Base-by-base conservation (phyloP, 2,113 vertebrate species). In the Oenanthe melanoleuca region DNA sequence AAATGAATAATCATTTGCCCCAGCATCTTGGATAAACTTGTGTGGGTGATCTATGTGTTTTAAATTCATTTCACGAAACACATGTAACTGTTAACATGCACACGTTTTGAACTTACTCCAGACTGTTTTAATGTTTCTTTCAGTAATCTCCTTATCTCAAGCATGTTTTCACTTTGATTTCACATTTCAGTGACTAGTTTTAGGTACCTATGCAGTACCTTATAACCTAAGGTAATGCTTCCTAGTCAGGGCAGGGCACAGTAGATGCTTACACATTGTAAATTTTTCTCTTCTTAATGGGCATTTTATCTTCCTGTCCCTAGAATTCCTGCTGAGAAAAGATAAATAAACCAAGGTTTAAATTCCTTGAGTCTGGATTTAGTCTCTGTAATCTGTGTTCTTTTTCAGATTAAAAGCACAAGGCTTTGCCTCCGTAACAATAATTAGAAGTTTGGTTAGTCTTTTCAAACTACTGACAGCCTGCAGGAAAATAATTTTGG, bases 1-100 rank as follows among this genome's bases (percentile, higher is more conserved):
- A 95, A 92, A 94, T 89, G 80, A 91, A 86, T 93, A 96, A 89
- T 89, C 93, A 95, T 55, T 79, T 49, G 61, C 47, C 34, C 57
- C 22, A 84, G 52, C 82, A 91, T 66, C 57, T 82, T 74, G 79
- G 37, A 88, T 96, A 93, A 78, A 80, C 34, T 13, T 81, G 73
- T 82, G 85, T 96, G 92, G 92, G 89, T 82, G 80, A 19, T 73
- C 34, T 93, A 38, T 44, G 71, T 70, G 56, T 86, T 88, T 91
- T 86, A 89, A 83, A 86, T 88, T 95, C 38, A 53, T 88, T 95
- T 96, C 86, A 42, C n/a, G 63, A 75, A 88, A 70, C 47, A 40
- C 72, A 86, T 38, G 80, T 55, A 74, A 37, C 52, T 23, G 23
- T 31, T 70, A 92, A 59, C 45, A 74, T 14, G 42, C 45, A 75